Evolutionary conservation across 2,888 invertebrate genomes (phyloP).

Genomic region (Podotricha telesiphe): DNA sequence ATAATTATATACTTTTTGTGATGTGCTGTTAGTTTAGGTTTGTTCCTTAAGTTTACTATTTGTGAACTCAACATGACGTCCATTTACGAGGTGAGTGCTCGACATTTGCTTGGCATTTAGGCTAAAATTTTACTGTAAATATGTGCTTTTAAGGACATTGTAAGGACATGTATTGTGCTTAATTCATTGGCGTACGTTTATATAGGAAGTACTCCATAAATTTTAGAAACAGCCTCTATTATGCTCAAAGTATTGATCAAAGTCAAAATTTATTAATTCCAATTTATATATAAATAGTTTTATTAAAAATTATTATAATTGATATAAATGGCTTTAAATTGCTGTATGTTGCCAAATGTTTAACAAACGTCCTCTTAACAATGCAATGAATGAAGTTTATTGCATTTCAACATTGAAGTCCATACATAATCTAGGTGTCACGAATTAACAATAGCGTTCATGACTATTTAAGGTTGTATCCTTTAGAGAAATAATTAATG

Average conservation of each 20-base stretch:
- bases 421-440: conserved; percentile 45
- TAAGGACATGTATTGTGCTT: conserved; percentile 8
- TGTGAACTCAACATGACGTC: conserved; percentile 71
- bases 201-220: not conserved
- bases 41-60: conserved; percentile 57
- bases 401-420: conserved; percentile 39
- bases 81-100: conserved; percentile 80
- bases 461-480: conserved; percentile 37
- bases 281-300: conserved; percentile 34
- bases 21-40: conserved; percentile 73
- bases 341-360: conserved; percentile 37
- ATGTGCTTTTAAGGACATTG: conserved; percentile 48
- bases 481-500: conserved; percentile 38
- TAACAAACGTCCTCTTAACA: conserved; percentile 37
- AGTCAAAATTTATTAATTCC: not conserved
- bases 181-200: not conserved
- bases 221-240: not conserved
- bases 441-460: conserved; percentile 46
- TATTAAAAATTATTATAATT: conserved; percentile 14
- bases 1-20: conserved; percentile 53
- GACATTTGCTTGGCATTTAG: conserved; percentile 75
- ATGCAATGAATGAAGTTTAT: conserved; percentile 43
- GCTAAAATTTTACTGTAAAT: conserved; percentile 62
- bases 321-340: conserved; percentile 23
- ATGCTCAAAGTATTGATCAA: not conserved